These are phyloP conservation scores for Polymixis flavicincta DNA, from an alignment of 2,888 invertebrate species.

Conservation along the genomic window DNA sequence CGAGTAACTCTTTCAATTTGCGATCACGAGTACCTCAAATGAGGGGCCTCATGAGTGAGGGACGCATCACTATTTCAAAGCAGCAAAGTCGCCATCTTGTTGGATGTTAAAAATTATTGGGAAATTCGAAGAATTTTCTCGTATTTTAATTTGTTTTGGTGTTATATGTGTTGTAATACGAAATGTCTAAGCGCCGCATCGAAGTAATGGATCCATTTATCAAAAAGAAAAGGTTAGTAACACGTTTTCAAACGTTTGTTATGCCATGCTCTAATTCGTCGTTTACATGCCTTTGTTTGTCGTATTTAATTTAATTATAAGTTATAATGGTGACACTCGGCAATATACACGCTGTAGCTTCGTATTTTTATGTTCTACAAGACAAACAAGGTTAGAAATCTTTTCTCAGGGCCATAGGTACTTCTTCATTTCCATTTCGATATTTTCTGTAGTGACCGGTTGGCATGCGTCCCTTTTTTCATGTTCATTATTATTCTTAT, in stretches of 20 bases:
- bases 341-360: not conserved
- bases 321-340: not conserved
- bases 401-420: not conserved
- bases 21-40: no score
- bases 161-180: constrained; percentile 76
- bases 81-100: constrained; percentile 84
- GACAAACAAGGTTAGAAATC: not conserved
- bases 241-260: constrained; percentile 61
- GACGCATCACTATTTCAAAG: no score
- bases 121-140: constrained; percentile 71
- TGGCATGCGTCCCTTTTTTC: constrained; percentile 11
- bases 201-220: constrained; percentile 96
- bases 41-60: no score
- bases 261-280: constrained; percentile 73
- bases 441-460: constrained; percentile 26
- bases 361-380: not conserved
- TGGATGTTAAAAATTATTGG: constrained; percentile 74
- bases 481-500: not conserved
- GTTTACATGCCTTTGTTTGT: constrained; percentile 66
- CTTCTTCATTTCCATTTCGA: not conserved
- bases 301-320: constrained; percentile 47
- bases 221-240: constrained; percentile 93
- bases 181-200: constrained; percentile 96
- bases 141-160: constrained; percentile 66
- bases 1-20: no score